Percentiles rank a stretch among this genome's conserved stretches.
phyloP scores from a whole-genome alignment of 2,888 invertebrate species.

The Clanis bilineata region DNA sequence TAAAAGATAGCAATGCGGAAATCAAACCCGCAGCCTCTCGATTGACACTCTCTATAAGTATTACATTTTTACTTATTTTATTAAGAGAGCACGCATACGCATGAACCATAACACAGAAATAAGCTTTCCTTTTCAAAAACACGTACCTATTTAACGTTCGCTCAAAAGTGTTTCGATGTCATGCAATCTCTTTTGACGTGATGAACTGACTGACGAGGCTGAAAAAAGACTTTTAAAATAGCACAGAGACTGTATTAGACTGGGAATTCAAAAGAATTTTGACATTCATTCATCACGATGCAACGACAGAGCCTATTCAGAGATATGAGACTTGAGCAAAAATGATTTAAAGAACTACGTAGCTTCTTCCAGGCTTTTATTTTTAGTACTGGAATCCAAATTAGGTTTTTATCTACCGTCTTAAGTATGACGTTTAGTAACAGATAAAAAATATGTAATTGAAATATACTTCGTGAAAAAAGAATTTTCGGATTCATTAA shows the following conservation, averaged over 20 bases:
- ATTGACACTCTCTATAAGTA: too few relatives aligned
- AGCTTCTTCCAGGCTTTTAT: background rate
- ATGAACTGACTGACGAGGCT: slow-evolving; percentile 27
- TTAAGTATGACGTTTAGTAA: background rate
- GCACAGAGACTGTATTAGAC: slow-evolving; percentile 5
- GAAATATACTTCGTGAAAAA: background rate
- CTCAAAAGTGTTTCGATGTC: slow-evolving; percentile 2
- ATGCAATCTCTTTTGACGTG: slow-evolving; percentile 7
- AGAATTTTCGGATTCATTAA: too few relatives aligned
- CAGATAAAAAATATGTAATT: background rate
- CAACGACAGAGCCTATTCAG: slow-evolving; percentile 16
- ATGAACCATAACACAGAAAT: background rate
- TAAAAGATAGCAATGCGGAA: too few relatives aligned
- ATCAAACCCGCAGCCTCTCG: too few relatives aligned
- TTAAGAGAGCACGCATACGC: too few relatives aligned
- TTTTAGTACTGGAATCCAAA: background rate
- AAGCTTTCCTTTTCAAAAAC: background rate
- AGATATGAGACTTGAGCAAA: slow-evolving; percentile 2
- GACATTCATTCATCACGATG: slow-evolving; percentile 18
- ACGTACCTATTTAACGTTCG: background rate
- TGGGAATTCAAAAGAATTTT: slow-evolving; percentile 8
- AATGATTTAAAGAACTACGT: background rate
- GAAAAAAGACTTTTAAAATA: slow-evolving; percentile 25
- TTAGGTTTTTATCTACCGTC: background rate
- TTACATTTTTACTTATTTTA: background rate